Percentiles rank a stretch among this genome's conserved stretches.
Evolutionary conservation across 2,113 vertebrate species (phyloP).

Genomic region (Notiomystis cincta): DNA sequence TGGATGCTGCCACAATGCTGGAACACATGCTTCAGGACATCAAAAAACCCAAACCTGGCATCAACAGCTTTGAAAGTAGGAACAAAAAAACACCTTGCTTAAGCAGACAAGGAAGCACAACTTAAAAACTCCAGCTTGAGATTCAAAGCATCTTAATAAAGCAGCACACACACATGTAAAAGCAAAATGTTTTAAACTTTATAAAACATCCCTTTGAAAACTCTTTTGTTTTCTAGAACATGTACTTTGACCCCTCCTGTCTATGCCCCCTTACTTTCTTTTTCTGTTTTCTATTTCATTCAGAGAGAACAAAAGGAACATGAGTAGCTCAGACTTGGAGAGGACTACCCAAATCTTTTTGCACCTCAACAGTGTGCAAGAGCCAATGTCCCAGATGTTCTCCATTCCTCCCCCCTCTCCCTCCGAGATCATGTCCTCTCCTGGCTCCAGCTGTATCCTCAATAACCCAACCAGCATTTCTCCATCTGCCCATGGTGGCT

Average conservation of each 20-base stretch:
- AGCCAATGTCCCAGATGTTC: not conserved
- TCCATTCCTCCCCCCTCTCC: not conserved
- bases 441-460: not conserved
- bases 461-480: rapidly evolving
- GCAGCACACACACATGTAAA: not conserved
- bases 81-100: conserved; percentile 26
- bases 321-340: rapidly evolving
- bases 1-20: not conserved
- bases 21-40: not conserved
- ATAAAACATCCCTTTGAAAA: not conserved
- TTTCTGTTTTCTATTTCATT: not conserved
- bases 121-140: not conserved
- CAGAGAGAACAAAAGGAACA: not conserved
- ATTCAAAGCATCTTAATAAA: conserved; percentile 26
- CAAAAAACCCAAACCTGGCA: conserved; percentile 9
- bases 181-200: not conserved
- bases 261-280: not conserved
- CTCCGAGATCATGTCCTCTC: not conserved
- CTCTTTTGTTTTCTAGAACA: not conserved
- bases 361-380: rapidly evolving
- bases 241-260: not conserved
- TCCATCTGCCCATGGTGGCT: not conserved
- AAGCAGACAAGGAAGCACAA: not conserved
- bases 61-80: conserved; percentile 6
- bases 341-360: not conserved